Base-by-base conservation (phyloP, 2,888 invertebrate species). In the Agelastica alni region DNA sequence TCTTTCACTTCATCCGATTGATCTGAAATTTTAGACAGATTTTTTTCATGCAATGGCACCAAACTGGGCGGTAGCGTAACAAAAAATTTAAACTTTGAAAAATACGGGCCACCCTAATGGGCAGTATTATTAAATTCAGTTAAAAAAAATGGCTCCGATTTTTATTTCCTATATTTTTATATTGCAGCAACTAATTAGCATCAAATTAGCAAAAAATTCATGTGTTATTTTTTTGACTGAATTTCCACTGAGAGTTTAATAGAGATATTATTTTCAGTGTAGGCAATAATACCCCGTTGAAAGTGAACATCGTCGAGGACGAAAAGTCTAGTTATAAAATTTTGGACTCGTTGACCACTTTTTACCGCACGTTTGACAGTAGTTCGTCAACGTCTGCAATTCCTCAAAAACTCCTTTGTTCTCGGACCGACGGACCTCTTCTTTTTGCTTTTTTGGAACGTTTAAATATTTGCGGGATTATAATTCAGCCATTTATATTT, bases 321-420 rank as follows among this genome's bases (percentile, higher is more conserved):
- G 49, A 46, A 53, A 58, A 56, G 55, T 56, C 56, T 49, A 49
- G 49, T 49, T 49, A 48, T 48, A 58, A 64, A 62, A 65, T 56
- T 62, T 60, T 56, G 60, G 60, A 49, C 44, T 10, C 56, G 58
- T 49, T 54, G 62, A 61, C 66, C 65, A 63, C 65, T 66, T 67
- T 67, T 67, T 67, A 62, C 56, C 51, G 49, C 18, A 39, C 53
- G 59, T 66, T 68, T 68, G 68, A 68, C 68, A 68, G 68, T 63
- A 62, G 69, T 70, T 63, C 70, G 70, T 72, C 72, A 72, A 72
- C 66, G 68, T 69, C 69, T 63, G 61, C 65, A 69, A 69, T 71
- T 68, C 70, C 66, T 71, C 71, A 71, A 71, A 72, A 71, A 71
- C 70, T 70, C 70, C 60, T 71, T 70, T 71, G 72, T 70, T 64